Conservation (phyloP, 2,797 vertebrate genomes). For the Notoglanidium macrostoma region DNA sequence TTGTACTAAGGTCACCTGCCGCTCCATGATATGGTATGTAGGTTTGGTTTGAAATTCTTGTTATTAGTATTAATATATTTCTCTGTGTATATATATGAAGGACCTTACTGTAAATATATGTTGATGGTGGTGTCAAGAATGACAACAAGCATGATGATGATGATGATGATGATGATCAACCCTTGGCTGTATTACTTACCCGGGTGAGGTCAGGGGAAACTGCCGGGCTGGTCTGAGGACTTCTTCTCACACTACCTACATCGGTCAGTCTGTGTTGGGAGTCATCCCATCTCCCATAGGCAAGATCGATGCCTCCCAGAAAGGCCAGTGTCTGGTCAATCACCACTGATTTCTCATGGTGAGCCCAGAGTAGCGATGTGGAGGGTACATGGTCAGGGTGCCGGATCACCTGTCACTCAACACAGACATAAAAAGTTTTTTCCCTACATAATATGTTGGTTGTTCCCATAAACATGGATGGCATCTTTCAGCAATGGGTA, state of each 20-base stretch:
- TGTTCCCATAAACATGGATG: not conserved
- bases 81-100: not conserved
- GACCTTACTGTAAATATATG: not conserved
- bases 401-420: conserved; percentile 60
- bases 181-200: conserved; percentile 31
- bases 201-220: conserved; percentile 45
- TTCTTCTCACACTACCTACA: conserved; percentile 63
- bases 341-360: conserved; percentile 65
- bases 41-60: not conserved
- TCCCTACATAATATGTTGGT: not conserved
- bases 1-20: not conserved
- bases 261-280: conserved; percentile 62
- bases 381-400: conserved; percentile 66
- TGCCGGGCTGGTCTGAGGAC: conserved; percentile 52
- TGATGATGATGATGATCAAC: not conserved
- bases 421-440: conserved; percentile 18
- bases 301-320: conserved; percentile 62
- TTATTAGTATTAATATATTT: not conserved
- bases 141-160: not conserved
- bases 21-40: not conserved
- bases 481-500: not conserved
- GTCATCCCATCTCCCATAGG: conserved; percentile 65
- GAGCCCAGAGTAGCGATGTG: conserved; percentile 62
- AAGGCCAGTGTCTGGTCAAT: conserved; percentile 65
- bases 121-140: not conserved